These are phyloP conservation scores for Anisognathus igniventris DNA, from an alignment of 2,797 vertebrate genomes.

Conservation along the genomic window DNA sequence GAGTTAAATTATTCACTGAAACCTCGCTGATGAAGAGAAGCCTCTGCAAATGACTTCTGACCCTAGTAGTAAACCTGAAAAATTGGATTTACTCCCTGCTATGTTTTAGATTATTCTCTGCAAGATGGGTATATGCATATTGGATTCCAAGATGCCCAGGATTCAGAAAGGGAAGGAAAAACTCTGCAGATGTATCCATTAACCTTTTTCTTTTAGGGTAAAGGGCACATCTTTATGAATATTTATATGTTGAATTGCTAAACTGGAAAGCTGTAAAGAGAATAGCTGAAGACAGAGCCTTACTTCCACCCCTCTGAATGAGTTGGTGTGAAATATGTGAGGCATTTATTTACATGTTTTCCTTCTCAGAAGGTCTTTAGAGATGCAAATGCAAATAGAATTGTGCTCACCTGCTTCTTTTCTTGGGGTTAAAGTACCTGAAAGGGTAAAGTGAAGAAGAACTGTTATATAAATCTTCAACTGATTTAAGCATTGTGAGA, in stretches of 20 bases:
- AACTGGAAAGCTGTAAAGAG: constrained; percentile 16
- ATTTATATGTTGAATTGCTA: constrained; percentile 62
- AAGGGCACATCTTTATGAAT: constrained; percentile 68
- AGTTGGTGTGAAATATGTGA: not conserved
- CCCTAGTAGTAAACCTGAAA: constrained; percentile 29
- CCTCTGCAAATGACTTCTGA: constrained; percentile 39
- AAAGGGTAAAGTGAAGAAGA: not conserved
- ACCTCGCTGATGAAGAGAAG: constrained; percentile 39
- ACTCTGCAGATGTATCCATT: constrained; percentile 57
- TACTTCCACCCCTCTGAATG: constrained; percentile 1
- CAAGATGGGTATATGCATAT: not conserved
- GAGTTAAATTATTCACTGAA: constrained; percentile 60
- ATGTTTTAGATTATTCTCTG: constrained; percentile 25
- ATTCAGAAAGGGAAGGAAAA: constrained; percentile 46
- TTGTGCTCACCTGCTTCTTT: not conserved
- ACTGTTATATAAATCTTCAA: not conserved
- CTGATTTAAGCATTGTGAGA: not conserved
- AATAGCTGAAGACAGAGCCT: not conserved
- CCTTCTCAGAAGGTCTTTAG: not conserved
- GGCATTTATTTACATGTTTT: not conserved
- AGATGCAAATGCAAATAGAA: not conserved
- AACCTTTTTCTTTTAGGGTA: constrained; percentile 70
- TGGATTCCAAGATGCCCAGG: constrained; percentile 40
- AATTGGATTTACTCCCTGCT: constrained; percentile 25
- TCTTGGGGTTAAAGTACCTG: not conserved